Base-by-base conservation (phyloP, 2,113 vertebrate species). In the Ceyx cyanopectus region DNA sequence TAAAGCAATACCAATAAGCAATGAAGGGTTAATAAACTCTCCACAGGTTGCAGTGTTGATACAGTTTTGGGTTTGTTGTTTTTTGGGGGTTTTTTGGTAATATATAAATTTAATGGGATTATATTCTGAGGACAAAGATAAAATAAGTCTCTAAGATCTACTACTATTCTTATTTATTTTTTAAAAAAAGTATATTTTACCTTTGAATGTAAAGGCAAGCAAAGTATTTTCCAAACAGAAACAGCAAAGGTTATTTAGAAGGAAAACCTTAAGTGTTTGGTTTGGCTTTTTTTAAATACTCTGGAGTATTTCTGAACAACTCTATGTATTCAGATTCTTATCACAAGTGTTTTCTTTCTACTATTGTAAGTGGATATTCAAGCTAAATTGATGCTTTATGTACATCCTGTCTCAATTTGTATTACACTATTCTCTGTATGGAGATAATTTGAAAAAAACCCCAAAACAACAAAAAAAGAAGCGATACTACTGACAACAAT, bases 371-470 rank as follows among this genome's bases (percentile, higher is more conserved):
- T 95, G 93, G 90, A 90, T 96, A 96, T 96, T 96, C 95, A 95
- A 94, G 94, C 48, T 95, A 97, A 97, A 97, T 95, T 96, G 96
- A 94, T 96, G 95, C 95, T 97, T 97, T 97, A 96, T 97, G 85
- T 96, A 90, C 94, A 97, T 95, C 73, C 75, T 96, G 82, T 96
- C 89, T 96, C 96, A 95, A 87, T 95, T 95, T 97, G 94, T 86
- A 94, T 89, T 61, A 94, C 57, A 79, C 92, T 96, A 50, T 93
- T 96, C 95, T 81, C 86, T 92, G 85, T 96, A 96, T 97, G 80
- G 75, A 96, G 93, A 94, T 95, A 95, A 94, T 95, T 96, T 97
- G 86, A 87, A 93, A 95, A 93, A 85, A 95, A 94, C 93, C 37
- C 37, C 37, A 37, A 77, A 78, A 85, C 92, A 97, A 85, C 92